Percentiles rank a stretch among this genome's conserved stretches.
Conservation (phyloP, 2,797 vertebrate genomes). For the Cuculus canorus region DNA sequence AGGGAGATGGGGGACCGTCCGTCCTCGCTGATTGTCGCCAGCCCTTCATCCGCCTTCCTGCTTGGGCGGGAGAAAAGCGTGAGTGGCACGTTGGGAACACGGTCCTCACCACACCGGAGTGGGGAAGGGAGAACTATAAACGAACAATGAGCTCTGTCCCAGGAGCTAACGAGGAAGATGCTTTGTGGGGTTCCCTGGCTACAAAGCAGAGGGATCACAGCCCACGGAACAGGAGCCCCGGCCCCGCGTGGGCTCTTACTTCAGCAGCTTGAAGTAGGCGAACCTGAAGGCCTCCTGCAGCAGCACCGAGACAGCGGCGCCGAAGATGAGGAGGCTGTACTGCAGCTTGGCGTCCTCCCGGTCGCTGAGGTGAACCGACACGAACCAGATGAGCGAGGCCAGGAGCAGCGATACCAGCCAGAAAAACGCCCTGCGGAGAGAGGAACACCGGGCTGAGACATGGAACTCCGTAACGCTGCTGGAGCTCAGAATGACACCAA, state of each 20-base stretch:
- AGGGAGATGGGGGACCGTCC: conserved; percentile 78
- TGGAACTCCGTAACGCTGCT: background rate
- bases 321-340: conserved; percentile 75
- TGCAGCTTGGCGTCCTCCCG: conserved; percentile 69
- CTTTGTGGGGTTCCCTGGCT: background rate
- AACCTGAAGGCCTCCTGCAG: conserved; percentile 80
- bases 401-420: conserved; percentile 81
- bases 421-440: conserved; percentile 74
- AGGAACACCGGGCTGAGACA: background rate
- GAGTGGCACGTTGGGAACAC: accelerated
- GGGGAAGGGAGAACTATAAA: background rate
- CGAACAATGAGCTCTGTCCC: background rate
- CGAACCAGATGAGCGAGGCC: conserved; percentile 78
- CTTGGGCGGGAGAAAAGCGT: background rate
- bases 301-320: conserved; percentile 77
- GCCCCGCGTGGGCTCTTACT: conserved; percentile 55
- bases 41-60: conserved; percentile 79
- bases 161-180: background rate
- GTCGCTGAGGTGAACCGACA: conserved; percentile 73
- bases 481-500: background rate
- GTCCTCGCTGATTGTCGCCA: conserved; percentile 78
- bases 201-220: background rate
- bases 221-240: background rate
- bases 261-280: conserved; percentile 80
- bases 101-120: accelerated